phyloP scores from a whole-genome alignment of 2,113 vertebrate species.

The Neoarius graeffei region DNA sequence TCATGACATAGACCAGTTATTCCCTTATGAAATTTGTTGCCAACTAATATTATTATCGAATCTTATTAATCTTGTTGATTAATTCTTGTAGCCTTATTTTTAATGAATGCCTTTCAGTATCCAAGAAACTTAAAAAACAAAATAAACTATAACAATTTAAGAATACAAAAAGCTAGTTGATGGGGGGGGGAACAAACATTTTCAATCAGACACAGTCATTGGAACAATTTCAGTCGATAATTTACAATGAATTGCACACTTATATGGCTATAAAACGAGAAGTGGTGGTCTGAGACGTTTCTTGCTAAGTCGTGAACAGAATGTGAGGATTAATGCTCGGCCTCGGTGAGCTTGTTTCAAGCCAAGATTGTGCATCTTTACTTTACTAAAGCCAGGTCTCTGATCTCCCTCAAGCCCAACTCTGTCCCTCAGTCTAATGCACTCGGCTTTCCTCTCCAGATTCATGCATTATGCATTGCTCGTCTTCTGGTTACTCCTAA shows the following conservation, averaged over 20 bases:
- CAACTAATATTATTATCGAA: too few species aligned
- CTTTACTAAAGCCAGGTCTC: constrained; percentile 24
- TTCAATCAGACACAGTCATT: background rate
- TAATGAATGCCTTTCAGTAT: background rate
- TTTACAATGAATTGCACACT: background rate
- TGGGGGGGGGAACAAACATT: background rate
- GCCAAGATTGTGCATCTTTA: background rate
- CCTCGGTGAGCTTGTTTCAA: background rate
- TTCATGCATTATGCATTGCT: constrained; percentile 75
- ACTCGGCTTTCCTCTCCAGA: constrained; percentile 69
- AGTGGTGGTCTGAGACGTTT: background rate
- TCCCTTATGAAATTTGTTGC: too few species aligned
- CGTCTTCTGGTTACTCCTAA: constrained; percentile 69
- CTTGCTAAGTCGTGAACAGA: background rate
- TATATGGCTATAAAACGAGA: background rate
- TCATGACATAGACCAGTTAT: background rate
- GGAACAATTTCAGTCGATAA: background rate
- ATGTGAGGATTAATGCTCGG: background rate
- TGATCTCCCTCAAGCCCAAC: constrained; percentile 4
- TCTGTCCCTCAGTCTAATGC: constrained; percentile 64
- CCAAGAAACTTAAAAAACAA: background rate
- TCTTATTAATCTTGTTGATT: background rate
- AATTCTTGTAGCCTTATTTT: background rate
- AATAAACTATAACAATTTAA: background rate
- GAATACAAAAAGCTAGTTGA: background rate